phyloP scores from a whole-genome alignment of 2,113 vertebrate genomes.

The Mobula hypostoma region DNA sequence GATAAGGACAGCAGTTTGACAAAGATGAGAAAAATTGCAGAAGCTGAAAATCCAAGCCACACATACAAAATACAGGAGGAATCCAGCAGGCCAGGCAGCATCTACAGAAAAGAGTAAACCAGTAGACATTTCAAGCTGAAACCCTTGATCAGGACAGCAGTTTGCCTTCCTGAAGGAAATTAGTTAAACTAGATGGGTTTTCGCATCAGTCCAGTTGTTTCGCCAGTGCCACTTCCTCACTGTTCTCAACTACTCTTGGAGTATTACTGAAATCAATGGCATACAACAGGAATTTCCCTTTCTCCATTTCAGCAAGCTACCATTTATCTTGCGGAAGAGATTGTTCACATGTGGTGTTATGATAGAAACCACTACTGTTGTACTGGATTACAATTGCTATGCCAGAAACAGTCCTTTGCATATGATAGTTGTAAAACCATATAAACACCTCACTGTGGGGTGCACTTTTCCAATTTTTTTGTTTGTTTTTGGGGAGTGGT shows the following conservation, averaged over 20 bases:
- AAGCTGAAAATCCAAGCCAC: too few relatives aligned
- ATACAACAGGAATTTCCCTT: not conserved
- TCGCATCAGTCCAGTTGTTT: too few relatives aligned
- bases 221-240: too few relatives aligned
- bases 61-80: too few relatives aligned
- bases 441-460: constrained; percentile 20
- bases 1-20: too few relatives aligned
- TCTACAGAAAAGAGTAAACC: too few relatives aligned
- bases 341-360: not conserved
- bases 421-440: constrained; percentile 22
- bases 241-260: not conserved
- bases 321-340: not conserved
- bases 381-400: constrained; percentile 21
- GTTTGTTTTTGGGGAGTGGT: not conserved
- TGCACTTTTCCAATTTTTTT: constrained; percentile 17
- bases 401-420: constrained; percentile 11
- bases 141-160: too few relatives aligned
- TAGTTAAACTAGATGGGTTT: too few relatives aligned
- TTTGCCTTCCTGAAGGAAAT: too few relatives aligned
- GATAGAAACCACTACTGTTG: not conserved
- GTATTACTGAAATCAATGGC: not conserved
- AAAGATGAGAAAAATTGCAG: too few relatives aligned
- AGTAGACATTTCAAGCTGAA: too few relatives aligned
- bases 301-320: not conserved
- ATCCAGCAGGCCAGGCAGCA: too few relatives aligned